These are phyloP conservation scores for Proterorhinus semilunaris DNA, from an alignment of 2,113 vertebrate species.

Conservation along the genomic window DNA sequence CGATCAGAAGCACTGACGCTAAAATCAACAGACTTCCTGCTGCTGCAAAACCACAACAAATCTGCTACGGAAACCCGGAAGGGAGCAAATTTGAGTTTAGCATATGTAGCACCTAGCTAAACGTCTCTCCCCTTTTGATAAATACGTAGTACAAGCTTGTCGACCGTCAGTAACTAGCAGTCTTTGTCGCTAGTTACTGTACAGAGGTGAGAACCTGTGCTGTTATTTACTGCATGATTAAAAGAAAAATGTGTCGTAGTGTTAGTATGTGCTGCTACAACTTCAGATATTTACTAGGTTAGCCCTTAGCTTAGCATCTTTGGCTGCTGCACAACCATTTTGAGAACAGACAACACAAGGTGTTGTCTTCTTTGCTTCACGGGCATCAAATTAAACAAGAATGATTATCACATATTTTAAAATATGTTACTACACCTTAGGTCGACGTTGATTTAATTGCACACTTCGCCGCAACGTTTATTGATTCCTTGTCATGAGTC, in stretches of 20 bases:
- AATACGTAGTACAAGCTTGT: constrained; percentile 28
- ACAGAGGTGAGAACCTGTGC: constrained; percentile 34
- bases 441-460: not conserved
- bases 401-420: not conserved
- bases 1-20: constrained; percentile 26
- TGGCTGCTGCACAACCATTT: constrained; percentile 22
- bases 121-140: not conserved
- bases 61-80: constrained; percentile 34
- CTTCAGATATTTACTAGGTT: constrained; percentile 2
- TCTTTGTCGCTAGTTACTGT: constrained; percentile 28
- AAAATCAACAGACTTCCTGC: constrained; percentile 34
- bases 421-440: not conserved
- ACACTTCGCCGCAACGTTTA: not conserved
- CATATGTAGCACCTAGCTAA: not conserved
- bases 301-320: constrained; percentile 14
- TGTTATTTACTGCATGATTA: no score
- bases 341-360: not conserved
- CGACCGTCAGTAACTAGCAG: constrained; percentile 50
- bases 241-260: no score
- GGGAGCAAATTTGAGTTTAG: constrained; percentile 30
- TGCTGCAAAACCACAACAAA: constrained; percentile 61
- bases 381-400: not conserved
- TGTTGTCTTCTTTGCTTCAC: not conserved
- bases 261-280: not conserved
- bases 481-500: no score